Percentiles rank a stretch among this genome's conserved stretches.
Evolutionary conservation across 2,113 vertebrate species (phyloP).

Genomic region (Rhineura floridana): DNA sequence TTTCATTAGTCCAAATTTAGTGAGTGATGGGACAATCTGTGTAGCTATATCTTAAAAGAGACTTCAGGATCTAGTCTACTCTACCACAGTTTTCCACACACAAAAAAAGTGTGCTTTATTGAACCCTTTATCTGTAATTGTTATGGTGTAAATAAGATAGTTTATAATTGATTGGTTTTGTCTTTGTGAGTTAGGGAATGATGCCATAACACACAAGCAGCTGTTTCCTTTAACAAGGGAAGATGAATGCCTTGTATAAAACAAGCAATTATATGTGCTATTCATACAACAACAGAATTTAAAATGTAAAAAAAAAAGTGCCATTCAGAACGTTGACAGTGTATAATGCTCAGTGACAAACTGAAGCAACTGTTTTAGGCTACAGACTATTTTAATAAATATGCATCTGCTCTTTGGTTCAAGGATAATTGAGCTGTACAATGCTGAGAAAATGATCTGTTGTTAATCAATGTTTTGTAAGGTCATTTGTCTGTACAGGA

Average conservation of each 20-base stretch:
- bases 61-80: background rate
- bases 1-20: background rate
- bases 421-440: conserved; percentile 7
- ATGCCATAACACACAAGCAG: conserved; percentile 28
- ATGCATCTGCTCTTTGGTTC: conserved; percentile 35
- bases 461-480: background rate
- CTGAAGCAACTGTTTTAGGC: conserved; percentile 18
- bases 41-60: background rate
- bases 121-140: conserved; percentile 30
- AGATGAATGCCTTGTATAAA: conserved; percentile 50
- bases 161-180: conserved; percentile 46
- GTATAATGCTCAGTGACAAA: conserved; percentile 25
- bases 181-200: conserved; percentile 30
- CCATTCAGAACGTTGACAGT: conserved; percentile 58
- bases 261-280: conserved; percentile 2
- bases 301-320: conserved; percentile 35
- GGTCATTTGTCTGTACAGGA: background rate
- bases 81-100: background rate
- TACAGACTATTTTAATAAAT: conserved; percentile 36
- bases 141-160: conserved; percentile 43
- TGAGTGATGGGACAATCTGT: background rate
- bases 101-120: background rate
- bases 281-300: conserved; percentile 43
- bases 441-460: conserved; percentile 2
- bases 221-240: conserved; percentile 53